Evolutionary conservation across 2,797 vertebrate species (phyloP).

Genomic region (Macrochelys suwanniensis): DNA sequence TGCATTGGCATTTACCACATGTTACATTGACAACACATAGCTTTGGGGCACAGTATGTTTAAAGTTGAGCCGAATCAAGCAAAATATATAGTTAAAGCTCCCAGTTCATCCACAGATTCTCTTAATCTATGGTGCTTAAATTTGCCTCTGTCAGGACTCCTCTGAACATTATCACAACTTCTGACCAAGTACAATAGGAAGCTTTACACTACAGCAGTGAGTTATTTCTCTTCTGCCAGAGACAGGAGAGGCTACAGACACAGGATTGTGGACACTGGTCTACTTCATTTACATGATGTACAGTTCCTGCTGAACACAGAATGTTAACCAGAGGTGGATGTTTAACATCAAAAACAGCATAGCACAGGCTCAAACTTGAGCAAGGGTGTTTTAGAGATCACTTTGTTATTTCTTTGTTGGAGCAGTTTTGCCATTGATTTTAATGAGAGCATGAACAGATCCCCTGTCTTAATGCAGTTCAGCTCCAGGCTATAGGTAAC

Average conservation of each 20-base stretch:
- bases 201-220: background rate
- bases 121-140: background rate
- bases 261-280: background rate
- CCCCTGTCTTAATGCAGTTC: background rate
- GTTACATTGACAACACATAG: background rate
- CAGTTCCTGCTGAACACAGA: background rate
- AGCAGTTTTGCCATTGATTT: background rate
- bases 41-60: background rate
- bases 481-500: background rate
- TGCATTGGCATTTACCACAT: background rate
- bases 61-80: background rate
- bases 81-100: background rate
- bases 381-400: background rate
- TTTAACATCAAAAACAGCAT: background rate
- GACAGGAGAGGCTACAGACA: background rate
- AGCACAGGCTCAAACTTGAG: background rate
- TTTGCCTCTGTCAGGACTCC: background rate
- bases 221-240: background rate
- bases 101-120: background rate
- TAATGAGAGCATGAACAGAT: background rate
- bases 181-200: background rate
- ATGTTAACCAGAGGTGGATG: background rate
- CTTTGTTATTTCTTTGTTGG: background rate
- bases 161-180: background rate
- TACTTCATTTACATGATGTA: background rate